These are phyloP conservation scores for Marmota flaviventris DNA, from an alignment of 2,113 vertebrate genomes.

Conservation along the genomic window DNA sequence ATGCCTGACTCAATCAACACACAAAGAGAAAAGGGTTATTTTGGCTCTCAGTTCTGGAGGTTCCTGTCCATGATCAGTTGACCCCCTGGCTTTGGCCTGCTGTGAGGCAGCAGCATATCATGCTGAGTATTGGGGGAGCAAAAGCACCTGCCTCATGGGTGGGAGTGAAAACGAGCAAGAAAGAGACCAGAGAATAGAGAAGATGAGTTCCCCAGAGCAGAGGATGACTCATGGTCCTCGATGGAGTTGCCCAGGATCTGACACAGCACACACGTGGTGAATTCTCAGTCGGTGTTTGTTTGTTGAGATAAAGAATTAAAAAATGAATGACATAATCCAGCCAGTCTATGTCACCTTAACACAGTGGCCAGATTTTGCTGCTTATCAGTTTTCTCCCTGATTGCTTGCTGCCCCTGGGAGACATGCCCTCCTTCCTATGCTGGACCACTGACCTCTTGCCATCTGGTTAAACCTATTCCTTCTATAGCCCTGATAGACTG, in stretches of 20 bases:
- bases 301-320: background rate
- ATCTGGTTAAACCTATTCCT: background rate
- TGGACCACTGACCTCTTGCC: background rate
- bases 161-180: background rate
- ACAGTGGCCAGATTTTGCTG: background rate
- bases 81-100: too few species aligned
- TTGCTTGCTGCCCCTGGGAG: background rate
- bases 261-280: background rate
- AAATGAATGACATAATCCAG: background rate
- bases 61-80: background rate
- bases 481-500: rapidly evolving
- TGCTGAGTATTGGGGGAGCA: background rate
- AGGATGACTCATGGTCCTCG: background rate
- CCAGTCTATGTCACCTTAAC: background rate
- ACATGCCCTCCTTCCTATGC: background rate
- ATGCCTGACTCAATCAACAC: background rate
- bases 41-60: background rate
- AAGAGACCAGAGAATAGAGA: background rate
- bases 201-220: background rate
- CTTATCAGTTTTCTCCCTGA: background rate
- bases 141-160: background rate
- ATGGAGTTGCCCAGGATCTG: background rate
- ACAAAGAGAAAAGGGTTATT: background rate
- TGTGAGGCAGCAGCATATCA: too few species aligned
- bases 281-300: background rate